These are phyloP conservation scores for Nothobranchius furzeri DNA, from an alignment of 2,113 vertebrate genomes.

Conservation along the genomic window DNA sequence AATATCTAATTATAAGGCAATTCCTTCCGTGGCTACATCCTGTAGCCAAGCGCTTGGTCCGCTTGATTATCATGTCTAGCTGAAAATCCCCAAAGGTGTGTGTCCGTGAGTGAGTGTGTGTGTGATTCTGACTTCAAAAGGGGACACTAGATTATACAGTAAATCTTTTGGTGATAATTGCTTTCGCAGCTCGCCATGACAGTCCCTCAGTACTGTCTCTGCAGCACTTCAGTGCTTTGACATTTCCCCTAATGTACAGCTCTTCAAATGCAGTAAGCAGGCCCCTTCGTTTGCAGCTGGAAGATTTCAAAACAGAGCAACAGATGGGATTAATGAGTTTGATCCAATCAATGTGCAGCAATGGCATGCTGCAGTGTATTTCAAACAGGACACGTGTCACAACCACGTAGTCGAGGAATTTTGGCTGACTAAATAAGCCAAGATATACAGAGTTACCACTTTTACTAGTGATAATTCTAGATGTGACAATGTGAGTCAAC, in stretches of 20 bases:
- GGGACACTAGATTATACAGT: conserved; percentile 53
- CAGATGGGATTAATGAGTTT: conserved; percentile 22
- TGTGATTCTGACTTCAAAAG: conserved; percentile 44
- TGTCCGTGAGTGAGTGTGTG: conserved; percentile 12
- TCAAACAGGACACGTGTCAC: conserved; percentile 15
- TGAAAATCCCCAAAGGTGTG: conserved; percentile 59
- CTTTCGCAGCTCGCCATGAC: conserved; percentile 59
- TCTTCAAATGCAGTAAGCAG: conserved; percentile 31
- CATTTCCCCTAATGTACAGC: conserved; percentile 38
- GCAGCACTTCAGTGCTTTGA: conserved; percentile 36
- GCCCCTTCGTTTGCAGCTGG: conserved; percentile 19
- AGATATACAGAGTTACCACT: too few relatives aligned
- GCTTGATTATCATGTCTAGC: conserved; percentile 59
- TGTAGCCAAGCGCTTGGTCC: conserved; percentile 49
- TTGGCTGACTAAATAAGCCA: not conserved
- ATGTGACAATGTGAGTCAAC: conserved; percentile 40
- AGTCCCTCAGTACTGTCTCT: conserved; percentile 45
- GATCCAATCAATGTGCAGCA: conserved; percentile 25
- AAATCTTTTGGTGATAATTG: conserved; percentile 69
- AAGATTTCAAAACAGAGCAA: conserved; percentile 12
- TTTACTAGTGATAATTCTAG: conserved; percentile 21
- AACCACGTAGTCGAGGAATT: not conserved
- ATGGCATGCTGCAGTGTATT: not conserved
- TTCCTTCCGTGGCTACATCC: conserved; percentile 57
- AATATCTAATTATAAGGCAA: conserved; percentile 64